Conservation (phyloP, 2,888 invertebrate genomes). For the Hedychridium roseum region DNA sequence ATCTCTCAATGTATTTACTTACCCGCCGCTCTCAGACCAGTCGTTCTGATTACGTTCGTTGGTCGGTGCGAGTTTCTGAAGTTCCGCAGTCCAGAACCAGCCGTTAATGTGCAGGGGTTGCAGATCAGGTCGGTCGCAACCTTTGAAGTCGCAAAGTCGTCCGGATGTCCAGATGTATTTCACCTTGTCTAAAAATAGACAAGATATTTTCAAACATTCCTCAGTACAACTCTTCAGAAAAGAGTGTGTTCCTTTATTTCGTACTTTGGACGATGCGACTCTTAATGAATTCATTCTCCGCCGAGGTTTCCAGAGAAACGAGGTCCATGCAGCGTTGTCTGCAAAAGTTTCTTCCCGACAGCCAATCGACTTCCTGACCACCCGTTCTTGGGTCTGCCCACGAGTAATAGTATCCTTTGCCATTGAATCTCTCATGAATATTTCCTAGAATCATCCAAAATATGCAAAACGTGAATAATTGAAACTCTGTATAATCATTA, state of each 20-base stretch:
- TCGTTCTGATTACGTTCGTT: conserved; percentile 84
- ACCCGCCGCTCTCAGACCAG: conserved; percentile 87
- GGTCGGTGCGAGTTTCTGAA: conserved; percentile 85
- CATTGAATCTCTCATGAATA: conserved; percentile 64
- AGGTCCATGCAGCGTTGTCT: conserved; percentile 90
- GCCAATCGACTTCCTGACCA: conserved; percentile 83
- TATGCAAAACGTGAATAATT: too few species aligned
- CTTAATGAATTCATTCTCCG: conserved; percentile 89
- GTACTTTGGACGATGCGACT: conserved; percentile 80
- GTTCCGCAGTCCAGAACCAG: conserved; percentile 92
- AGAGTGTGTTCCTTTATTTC: conserved; percentile 20
- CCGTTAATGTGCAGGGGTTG: conserved; percentile 84
- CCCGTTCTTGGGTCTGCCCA: conserved; percentile 82
- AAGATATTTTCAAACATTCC: conserved; percentile 4
- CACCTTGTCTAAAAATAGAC: conserved; percentile 66
- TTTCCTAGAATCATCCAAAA: conserved; percentile 47
- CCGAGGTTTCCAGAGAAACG: conserved; percentile 83
- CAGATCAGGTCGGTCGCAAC: conserved; percentile 85
- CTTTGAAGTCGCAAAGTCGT: conserved; percentile 88
- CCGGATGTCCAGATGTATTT: conserved; percentile 94
- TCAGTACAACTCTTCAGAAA: not conserved
- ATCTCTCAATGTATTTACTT: too few species aligned
- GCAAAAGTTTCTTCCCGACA: conserved; percentile 85
- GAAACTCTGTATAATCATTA: too few species aligned
- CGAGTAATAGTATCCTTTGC: conserved; percentile 86